Conservation (phyloP, 2,888 invertebrate species). For the Halictus quadricinctus region DNA sequence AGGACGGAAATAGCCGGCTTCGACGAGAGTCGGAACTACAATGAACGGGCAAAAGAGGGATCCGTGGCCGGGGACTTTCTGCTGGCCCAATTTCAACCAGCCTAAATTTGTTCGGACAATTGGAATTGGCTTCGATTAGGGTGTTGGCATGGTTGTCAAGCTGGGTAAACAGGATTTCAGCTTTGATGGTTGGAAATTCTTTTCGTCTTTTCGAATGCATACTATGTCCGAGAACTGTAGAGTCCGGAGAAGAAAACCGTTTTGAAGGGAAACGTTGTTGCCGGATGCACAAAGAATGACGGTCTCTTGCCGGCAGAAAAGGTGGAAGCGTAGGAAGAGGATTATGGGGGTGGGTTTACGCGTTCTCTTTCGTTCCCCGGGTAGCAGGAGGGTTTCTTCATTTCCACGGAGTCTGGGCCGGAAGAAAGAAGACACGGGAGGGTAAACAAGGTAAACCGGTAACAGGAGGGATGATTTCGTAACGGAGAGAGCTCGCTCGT, state of each 20-base stretch:
- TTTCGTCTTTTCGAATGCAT: too few relatives aligned
- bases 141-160: not conserved
- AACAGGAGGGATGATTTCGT: slow-evolving; percentile 11
- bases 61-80: slow-evolving; percentile 19
- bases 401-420: not conserved
- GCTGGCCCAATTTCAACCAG: not conserved
- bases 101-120: not conserved
- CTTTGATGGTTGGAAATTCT: not conserved
- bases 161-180: not conserved
- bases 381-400: not conserved
- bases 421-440: slow-evolving; percentile 6
- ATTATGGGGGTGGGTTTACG: not conserved
- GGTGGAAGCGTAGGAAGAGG: not conserved
- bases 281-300: not conserved
- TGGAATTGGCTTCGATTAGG: not conserved
- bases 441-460: not conserved
- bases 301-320: not conserved
- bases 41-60: slow-evolving; percentile 56
- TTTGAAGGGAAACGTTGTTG: not conserved
- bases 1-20: slow-evolving; percentile 64
- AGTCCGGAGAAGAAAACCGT: not conserved
- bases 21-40: slow-evolving; percentile 70
- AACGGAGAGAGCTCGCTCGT: not conserved
- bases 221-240: not conserved
- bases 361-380: not conserved